These are phyloP conservation scores for Drosophila ustulata DNA, from an alignment of 2,888 invertebrate species.

Conservation along the genomic window DNA sequence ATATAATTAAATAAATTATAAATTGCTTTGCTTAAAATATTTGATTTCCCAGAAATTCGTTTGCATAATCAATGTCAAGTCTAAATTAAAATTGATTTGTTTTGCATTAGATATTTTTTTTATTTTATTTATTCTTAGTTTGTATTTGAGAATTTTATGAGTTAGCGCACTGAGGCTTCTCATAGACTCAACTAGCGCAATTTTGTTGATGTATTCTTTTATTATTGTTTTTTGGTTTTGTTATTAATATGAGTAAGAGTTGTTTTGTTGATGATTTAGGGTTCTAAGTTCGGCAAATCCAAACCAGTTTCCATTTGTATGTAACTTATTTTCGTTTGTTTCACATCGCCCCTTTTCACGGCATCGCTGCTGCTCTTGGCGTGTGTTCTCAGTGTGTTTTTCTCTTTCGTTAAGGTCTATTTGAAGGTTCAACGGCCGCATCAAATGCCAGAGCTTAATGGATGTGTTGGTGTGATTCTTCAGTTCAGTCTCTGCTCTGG, in stretches of 20 bases:
- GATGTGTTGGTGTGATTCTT: slow-evolving; percentile 49
- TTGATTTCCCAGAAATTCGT: no score
- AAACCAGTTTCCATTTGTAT: slow-evolving; percentile 76
- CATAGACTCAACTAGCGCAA: slow-evolving; percentile 41
- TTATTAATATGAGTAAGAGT: slow-evolving; percentile 79
- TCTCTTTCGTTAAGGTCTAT: slow-evolving; percentile 69
- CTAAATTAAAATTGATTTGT: no score
- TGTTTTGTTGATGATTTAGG: slow-evolving; percentile 57
- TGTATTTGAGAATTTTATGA: not conserved
- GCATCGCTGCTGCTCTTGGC: slow-evolving; percentile 30
- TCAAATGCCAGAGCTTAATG: slow-evolving; percentile 65
- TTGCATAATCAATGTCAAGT: no score
- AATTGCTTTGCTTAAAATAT: no score
- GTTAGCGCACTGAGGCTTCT: slow-evolving; percentile 35
- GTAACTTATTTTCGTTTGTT: slow-evolving; percentile 75
- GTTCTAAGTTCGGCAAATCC: slow-evolving; percentile 75
- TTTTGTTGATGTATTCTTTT: slow-evolving; percentile 53
- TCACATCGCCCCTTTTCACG: slow-evolving; percentile 66
- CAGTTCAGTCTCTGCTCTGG: not conserved
- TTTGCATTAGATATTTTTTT: no score
- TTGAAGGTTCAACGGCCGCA: slow-evolving; percentile 77
- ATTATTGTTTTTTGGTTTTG: slow-evolving; percentile 46
- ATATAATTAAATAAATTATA: no score
- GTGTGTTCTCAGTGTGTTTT: slow-evolving; percentile 57
- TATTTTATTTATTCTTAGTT: not conserved